Percentiles rank a stretch among this genome's conserved stretches.
Conservation (phyloP, 2,797 vertebrate genomes). For the Pangasius djambal region DNA sequence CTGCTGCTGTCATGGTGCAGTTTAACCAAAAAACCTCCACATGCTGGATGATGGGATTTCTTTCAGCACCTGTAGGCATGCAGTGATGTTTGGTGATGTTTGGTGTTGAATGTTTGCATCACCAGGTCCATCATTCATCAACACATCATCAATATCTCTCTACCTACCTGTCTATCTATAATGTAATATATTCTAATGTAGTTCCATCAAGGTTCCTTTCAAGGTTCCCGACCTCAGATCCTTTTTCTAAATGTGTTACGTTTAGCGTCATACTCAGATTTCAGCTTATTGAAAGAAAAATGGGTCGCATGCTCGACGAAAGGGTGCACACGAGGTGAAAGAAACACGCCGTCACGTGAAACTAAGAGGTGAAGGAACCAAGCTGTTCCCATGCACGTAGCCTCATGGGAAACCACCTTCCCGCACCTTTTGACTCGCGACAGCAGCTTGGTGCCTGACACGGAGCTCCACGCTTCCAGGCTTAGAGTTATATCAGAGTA, state of each 20-base stretch:
- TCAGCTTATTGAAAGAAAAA: background rate
- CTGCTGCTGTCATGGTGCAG: constrained; percentile 18
- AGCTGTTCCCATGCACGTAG: constrained; percentile 19
- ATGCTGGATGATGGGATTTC: background rate
- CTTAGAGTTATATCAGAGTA: constrained; percentile 17
- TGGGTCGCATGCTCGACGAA: background rate
- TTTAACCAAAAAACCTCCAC: background rate
- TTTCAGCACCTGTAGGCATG: constrained; percentile 3
- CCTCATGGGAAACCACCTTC: constrained; percentile 9
- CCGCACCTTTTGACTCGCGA: background rate
- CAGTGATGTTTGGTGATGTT: background rate
- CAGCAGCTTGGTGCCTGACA: constrained; percentile 11
- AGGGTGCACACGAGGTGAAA: constrained; percentile 24
- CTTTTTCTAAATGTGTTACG: background rate
- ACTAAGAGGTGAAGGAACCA: background rate
- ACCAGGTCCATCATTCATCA: background rate
- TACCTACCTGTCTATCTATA: background rate
- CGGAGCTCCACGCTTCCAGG: constrained; percentile 15
- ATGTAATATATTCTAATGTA: background rate
- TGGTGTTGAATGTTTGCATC: background rate
- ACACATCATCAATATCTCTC: background rate
- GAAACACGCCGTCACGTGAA: background rate
- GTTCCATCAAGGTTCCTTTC: constrained; percentile 8
- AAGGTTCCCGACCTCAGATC: background rate
- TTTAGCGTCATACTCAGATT: background rate